Percentiles rank a stretch among this genome's conserved stretches.
Evolutionary conservation across 23 tunicate genomes (phyloP).

Genomic region (Ciona savignyi): DNA sequence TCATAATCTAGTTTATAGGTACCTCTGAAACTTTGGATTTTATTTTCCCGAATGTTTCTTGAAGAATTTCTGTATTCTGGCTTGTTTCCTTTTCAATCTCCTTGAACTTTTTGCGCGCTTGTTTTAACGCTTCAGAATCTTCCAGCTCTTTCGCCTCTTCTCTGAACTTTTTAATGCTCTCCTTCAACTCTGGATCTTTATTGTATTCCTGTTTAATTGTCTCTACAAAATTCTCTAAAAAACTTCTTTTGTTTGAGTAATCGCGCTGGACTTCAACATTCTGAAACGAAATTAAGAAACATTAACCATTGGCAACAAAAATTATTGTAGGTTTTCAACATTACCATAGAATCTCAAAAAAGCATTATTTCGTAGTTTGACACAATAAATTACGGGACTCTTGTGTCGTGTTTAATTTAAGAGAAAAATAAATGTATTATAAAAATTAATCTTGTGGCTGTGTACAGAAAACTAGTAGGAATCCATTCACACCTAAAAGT

Average conservation of each 20-base stretch:
- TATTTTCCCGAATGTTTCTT: slow-evolving; percentile 68
- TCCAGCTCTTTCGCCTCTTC: slow-evolving; percentile 88
- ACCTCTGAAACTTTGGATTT: slow-evolving; percentile 83
- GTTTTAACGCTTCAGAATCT: slow-evolving; percentile 85
- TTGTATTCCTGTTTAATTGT: slow-evolving; percentile 73
- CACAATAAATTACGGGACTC: no score
- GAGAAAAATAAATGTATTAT: no score
- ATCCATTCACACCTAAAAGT: no score
- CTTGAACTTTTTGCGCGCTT: slow-evolving; percentile 72
- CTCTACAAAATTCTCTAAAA: slow-evolving; percentile 67
- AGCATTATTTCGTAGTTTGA: no score
- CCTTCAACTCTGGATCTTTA: slow-evolving; percentile 71
- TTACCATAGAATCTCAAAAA: no score
- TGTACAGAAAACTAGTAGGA: no score
- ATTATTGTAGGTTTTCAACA: no score
- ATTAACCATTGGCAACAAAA: no score
- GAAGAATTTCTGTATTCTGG: slow-evolving; percentile 44
- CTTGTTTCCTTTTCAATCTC: slow-evolving; percentile 57
- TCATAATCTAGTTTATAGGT: no score
- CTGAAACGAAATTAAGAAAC: not conserved
- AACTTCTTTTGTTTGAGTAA: slow-evolving; percentile 37
- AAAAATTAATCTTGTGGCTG: no score
- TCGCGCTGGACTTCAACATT: not conserved
- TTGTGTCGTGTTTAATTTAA: no score
- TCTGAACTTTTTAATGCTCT: slow-evolving; percentile 74